These are phyloP conservation scores for Pissodes strobi DNA, from an alignment of 1,140 invertebrate species.

Conservation along the genomic window DNA sequence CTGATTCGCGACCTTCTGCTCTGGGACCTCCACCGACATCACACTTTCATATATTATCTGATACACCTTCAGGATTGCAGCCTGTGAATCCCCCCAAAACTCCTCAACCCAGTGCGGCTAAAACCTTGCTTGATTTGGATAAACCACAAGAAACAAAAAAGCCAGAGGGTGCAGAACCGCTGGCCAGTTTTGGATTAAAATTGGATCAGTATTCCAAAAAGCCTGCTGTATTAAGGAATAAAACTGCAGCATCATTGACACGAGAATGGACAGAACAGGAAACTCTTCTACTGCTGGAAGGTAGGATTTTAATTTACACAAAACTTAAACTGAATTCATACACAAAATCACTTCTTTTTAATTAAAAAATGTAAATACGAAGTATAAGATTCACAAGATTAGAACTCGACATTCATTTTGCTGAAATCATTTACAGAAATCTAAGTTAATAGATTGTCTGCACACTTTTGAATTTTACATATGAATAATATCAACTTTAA, in stretches of 20 bases:
- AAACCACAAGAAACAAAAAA: slow-evolving; percentile 57
- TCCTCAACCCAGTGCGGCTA: slow-evolving; percentile 83
- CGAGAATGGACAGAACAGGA: slow-evolving; percentile 99
- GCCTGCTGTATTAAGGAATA: slow-evolving; percentile 73
- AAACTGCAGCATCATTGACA: slow-evolving; percentile 77
- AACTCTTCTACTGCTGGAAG: slow-evolving; percentile 95
- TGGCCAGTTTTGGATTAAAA: slow-evolving; percentile 77
- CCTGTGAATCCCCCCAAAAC: slow-evolving; percentile 83
- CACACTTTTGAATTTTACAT: too few relatives aligned
- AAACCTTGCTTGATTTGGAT: slow-evolving; percentile 81
- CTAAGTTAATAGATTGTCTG: too few relatives aligned
- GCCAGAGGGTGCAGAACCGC: slow-evolving; percentile 43
- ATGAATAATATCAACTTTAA: too few relatives aligned
- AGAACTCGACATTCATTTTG: too few relatives aligned
- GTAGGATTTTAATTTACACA: too few relatives aligned
- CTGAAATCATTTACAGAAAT: too few relatives aligned
- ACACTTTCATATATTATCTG: slow-evolving; percentile 97
- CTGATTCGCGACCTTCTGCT: slow-evolving; percentile 91
- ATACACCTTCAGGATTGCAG: slow-evolving; percentile 96
- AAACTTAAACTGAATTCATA: too few relatives aligned
- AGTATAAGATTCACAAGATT: too few relatives aligned
- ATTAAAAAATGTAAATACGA: too few relatives aligned
- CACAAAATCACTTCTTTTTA: too few relatives aligned
- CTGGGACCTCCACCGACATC: slow-evolving; percentile 99
- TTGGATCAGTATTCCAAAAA: slow-evolving; percentile 91